phyloP scores from a whole-genome alignment of 2,888 invertebrate genomes.

The Cerastis leucographa region DNA sequence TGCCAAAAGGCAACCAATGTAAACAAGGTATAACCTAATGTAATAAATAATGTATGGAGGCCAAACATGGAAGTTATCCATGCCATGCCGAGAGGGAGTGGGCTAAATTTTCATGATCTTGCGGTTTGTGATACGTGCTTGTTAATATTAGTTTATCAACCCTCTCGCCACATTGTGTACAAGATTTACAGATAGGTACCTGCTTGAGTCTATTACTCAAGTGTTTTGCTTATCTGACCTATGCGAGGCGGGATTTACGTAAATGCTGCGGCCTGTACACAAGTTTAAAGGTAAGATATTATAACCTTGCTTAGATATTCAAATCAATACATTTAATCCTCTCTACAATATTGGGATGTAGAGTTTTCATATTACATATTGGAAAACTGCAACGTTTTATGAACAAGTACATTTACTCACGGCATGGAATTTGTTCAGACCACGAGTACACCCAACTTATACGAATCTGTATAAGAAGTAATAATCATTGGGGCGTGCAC shows the following conservation, averaged over 20 bases:
- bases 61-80: conserved; percentile 87
- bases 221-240: conserved; percentile 68
- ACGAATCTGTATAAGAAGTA: conserved; percentile 79
- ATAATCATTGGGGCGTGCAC: conserved; percentile 86
- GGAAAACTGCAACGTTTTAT: conserved; percentile 54
- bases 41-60: conserved; percentile 89
- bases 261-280: conserved; percentile 36
- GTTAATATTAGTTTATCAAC: conserved; percentile 89
- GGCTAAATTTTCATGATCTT: conserved; percentile 89
- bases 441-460: conserved; percentile 59
- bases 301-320: conserved; percentile 25
- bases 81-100: conserved; percentile 84
- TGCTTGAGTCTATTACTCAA: conserved; percentile 73
- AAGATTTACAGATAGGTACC: conserved; percentile 80
- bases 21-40: conserved; percentile 86
- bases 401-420: conserved; percentile 53
- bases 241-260: conserved; percentile 45
- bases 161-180: conserved; percentile 82
- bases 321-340: conserved; percentile 31
- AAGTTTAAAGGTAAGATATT: conserved; percentile 26
- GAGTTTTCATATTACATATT: conserved; percentile 31
- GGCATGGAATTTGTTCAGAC: conserved; percentile 54
- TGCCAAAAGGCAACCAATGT: conserved; percentile 82
- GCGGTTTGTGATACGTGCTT: conserved; percentile 87
- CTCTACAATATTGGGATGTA: conserved; percentile 7